These are phyloP conservation scores for Brachionus rubens DNA, from an alignment of 1,140 invertebrate genomes.

Conservation along the genomic window DNA sequence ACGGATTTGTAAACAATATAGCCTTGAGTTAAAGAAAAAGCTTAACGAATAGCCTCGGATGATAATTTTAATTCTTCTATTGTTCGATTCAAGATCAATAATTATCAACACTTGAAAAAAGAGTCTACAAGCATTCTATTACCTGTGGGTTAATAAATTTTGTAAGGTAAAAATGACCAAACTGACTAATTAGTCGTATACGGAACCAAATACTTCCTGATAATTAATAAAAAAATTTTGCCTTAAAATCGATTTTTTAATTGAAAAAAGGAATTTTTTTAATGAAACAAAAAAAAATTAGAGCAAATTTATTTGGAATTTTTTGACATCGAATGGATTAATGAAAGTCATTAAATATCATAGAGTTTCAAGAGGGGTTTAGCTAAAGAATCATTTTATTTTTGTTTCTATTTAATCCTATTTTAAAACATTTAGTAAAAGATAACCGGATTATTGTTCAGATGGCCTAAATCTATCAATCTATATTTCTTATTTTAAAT, in stretches of 20 bases:
- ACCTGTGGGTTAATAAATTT: constrained; percentile 17
- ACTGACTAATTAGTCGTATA: constrained; percentile 25
- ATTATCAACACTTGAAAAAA: constrained; percentile 1
- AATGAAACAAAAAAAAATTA: constrained; percentile 8
- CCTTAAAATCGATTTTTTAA: constrained; percentile 27
- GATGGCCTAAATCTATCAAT: constrained; percentile 5
- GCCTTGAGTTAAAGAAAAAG: too few species aligned
- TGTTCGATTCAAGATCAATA: constrained; percentile 21
- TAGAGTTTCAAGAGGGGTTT: constrained; percentile 10
- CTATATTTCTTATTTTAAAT: background rate
- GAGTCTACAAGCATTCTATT: too few species aligned
- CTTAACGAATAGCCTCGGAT: too few species aligned
- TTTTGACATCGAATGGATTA: too few species aligned
- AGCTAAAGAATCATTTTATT: background rate
- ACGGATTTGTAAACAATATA: too few species aligned
- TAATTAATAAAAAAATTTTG: background rate
- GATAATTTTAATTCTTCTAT: constrained; percentile 10
- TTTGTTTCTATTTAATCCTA: background rate
- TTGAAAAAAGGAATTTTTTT: too few species aligned
- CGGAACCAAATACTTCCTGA: constrained; percentile 25
- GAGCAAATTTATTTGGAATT: constrained; percentile 22
- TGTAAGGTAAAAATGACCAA: too few species aligned
- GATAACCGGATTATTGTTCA: constrained; percentile 34
- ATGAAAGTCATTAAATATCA: constrained; percentile 34
- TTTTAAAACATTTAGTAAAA: background rate